Percentiles rank a stretch among this genome's conserved stretches.
Conservation (phyloP, 2,797 vertebrate genomes). For the Enteromius fasciolatus region DNA sequence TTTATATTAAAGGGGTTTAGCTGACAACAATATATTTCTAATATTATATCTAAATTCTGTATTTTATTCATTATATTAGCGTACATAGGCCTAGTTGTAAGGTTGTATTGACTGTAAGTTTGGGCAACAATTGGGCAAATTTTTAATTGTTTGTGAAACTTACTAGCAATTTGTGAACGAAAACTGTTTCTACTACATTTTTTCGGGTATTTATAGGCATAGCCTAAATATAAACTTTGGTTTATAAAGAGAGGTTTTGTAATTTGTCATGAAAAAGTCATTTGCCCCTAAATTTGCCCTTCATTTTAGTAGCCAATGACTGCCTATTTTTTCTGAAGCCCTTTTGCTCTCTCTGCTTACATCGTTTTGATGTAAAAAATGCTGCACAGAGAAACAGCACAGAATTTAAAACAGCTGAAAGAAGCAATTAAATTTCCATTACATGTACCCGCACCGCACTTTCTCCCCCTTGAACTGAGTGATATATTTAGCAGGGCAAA, state of each 20-base stretch:
- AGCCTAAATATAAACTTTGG: not conserved
- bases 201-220: not conserved
- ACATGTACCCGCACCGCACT: slow-evolving; percentile 26
- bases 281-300: not conserved
- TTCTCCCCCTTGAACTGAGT: slow-evolving; percentile 28
- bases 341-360: not conserved
- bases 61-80: not conserved
- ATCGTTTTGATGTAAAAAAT: slow-evolving; percentile 20
- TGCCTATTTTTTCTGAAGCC: not conserved
- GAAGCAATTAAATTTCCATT: slow-evolving; percentile 61
- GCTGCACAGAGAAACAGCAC: slow-evolving; percentile 14
- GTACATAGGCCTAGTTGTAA: not conserved
- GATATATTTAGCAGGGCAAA: slow-evolving; percentile 35
- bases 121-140: not conserved
- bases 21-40: not conserved
- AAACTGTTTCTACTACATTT: not conserved
- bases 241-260: not conserved
- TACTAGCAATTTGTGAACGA: not conserved
- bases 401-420: slow-evolving; percentile 52
- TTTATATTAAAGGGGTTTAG: not conserved
- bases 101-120: not conserved
- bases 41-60: not conserved
- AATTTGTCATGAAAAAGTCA: not conserved
- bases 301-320: not conserved
- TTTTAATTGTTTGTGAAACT: not conserved